Percentiles rank a stretch among this genome's conserved stretches.
These are phyloP conservation scores for Numenius arquata DNA, from an alignment of 2,113 vertebrate genomes.

Conservation along the genomic window DNA sequence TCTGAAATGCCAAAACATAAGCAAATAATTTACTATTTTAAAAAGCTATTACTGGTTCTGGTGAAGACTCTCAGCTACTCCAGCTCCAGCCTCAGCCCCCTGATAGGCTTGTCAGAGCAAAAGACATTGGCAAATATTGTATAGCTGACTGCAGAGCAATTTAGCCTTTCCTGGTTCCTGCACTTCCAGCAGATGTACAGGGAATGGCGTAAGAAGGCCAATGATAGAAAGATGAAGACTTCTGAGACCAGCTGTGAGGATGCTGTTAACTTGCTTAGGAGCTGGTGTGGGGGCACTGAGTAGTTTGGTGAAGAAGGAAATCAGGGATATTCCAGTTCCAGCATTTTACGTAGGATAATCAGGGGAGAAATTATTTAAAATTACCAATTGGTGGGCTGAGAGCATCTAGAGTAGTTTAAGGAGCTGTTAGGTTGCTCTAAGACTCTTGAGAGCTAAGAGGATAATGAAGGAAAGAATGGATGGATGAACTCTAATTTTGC, in stretches of 20 bases:
- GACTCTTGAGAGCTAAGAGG: not conserved
- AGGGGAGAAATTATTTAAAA: not conserved
- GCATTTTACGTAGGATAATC: not conserved
- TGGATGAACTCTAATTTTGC: not conserved
- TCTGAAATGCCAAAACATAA: not conserved
- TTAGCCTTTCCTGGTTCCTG: not conserved
- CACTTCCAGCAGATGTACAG: not conserved
- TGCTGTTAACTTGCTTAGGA: not conserved
- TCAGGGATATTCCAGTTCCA: not conserved
- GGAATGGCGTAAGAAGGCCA: not conserved
- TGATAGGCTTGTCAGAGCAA: not conserved
- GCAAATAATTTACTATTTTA: not conserved
- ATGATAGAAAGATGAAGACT: not conserved
- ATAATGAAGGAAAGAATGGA: not conserved
- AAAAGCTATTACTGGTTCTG: not conserved
- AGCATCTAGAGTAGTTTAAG: not conserved
- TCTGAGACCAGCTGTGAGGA: not conserved
- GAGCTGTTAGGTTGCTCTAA: not conserved
- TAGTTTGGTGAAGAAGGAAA: not conserved
- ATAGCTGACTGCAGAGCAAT: not conserved
- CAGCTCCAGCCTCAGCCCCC: not conserved
- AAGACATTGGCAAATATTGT: not conserved
- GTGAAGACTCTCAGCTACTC: not conserved
- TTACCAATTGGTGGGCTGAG: not conserved
- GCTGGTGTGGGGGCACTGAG: not conserved